Evolutionary conservation across 2,113 vertebrate genomes (phyloP), one percentile per base, ranked within the genome.

Genomic region (Diphyllodes magnificus): DNA sequence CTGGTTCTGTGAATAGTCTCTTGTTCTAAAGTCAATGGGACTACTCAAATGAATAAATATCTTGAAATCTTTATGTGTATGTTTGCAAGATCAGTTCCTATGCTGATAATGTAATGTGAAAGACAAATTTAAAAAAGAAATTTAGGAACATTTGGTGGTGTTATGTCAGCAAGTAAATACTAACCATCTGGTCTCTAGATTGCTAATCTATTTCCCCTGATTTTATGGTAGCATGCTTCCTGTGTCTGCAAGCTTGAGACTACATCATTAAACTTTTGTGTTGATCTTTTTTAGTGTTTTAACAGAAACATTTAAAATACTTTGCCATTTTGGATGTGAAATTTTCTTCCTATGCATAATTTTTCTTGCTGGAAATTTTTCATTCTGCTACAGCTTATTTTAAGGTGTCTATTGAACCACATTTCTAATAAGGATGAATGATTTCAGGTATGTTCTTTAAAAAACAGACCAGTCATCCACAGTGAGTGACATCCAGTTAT

Each of bases 131-230:
- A 82, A 95, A 94, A 92, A 86, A 88, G 65, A 95, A 96, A 89
- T 91, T 92, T 94, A 86, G 86, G 95, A 96, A 90, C 96, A 97
- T 94, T 97, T 97, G 96, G 93, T 92, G 80, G 65, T 95, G 95
- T 93, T 96, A 71, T 94, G 88, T 93, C 93, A 97, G 94, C 94
- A 95, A 96, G 95, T 96, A 96, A 96, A 96, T 90, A 95, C 65
- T 86, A 93, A 82, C 96, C 96, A 96, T 96, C 96, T 97, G 96
- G 68, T 93, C 85, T 84, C 87, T 96, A 59, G 80, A 95, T 86
- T 94, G 90, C 90, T 94, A 95, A 92, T 96, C 91, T 88, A 88
- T 90, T 96, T 90, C 80, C 72, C 64, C 61, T 93, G 80, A 95
- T 92, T 95, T 95, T 90, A 96, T 76, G 90, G 87, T 86, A 95